Conservation (phyloP, 1,140 invertebrate genomes). For the Orius laevigatus region DNA sequence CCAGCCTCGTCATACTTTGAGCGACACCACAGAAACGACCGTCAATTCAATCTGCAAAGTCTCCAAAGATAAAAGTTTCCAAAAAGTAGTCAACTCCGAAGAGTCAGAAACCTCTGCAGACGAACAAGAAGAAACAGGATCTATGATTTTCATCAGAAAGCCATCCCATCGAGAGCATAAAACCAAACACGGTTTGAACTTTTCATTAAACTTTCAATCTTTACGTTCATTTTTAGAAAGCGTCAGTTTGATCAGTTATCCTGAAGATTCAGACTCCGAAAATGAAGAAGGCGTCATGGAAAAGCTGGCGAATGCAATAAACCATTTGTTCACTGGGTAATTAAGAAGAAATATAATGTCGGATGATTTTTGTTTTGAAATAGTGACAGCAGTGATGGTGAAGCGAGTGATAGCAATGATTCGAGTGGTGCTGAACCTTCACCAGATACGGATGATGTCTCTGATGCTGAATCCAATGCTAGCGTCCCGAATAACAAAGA, state of each 20-base stretch:
- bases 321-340: slow-evolving; percentile 52
- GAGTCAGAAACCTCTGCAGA: slow-evolving; percentile 44
- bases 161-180: slow-evolving; percentile 23
- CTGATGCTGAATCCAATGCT: slow-evolving; percentile 21
- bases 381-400: slow-evolving; percentile 56
- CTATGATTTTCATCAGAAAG: slow-evolving; percentile 36
- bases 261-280: slow-evolving; percentile 64
- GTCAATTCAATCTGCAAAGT: slow-evolving; percentile 17
- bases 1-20: neutral
- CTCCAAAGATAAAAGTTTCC: slow-evolving; percentile 4
- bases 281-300: slow-evolving; percentile 53
- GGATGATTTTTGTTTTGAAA: slow-evolving; percentile 1
- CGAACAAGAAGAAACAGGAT: slow-evolving; percentile 37
- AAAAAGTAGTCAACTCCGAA: slow-evolving; percentile 20
- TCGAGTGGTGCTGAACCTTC: slow-evolving; percentile 45
- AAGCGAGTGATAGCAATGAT: slow-evolving; percentile 50
- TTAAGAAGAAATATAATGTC: slow-evolving; percentile 1
- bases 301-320: slow-evolving; percentile 50
- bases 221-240: slow-evolving; percentile 21
- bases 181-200: slow-evolving; percentile 13
- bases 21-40: slow-evolving; percentile 24
- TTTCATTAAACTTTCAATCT: no score
- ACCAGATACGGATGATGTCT: slow-evolving; percentile 25
- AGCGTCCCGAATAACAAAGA: slow-evolving; percentile 16
- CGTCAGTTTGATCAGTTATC: slow-evolving; percentile 28